These are phyloP conservation scores for Tricholauxania praeusta DNA, from an alignment of 2,888 invertebrate genomes.

Conservation along the genomic window DNA sequence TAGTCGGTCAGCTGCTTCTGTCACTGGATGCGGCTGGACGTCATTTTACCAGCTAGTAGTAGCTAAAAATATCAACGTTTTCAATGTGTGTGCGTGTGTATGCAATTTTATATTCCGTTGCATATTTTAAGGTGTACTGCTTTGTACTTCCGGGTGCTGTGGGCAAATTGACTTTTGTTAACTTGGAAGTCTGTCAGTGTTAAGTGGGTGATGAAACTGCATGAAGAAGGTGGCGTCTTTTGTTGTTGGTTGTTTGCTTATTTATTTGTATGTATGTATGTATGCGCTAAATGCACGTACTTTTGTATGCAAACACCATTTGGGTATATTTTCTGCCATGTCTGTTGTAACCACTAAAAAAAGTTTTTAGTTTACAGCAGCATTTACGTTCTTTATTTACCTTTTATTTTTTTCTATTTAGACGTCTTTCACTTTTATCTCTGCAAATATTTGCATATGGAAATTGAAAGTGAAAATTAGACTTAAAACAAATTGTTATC, in stretches of 20 bases:
- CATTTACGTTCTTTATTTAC: not conserved
- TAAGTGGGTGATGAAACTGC: not conserved
- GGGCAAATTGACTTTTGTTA: not conserved
- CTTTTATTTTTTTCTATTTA: not conserved
- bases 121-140: conserved; percentile 8
- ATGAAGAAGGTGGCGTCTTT: not conserved
- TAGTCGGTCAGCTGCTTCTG: conserved; percentile 22
- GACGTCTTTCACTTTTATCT: conserved; percentile 8
- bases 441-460: conserved; percentile 9
- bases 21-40: conserved; percentile 7
- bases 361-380: conserved; percentile 13
- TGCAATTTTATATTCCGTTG: not conserved
- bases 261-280: not conserved
- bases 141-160: conserved; percentile 3
- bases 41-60: conserved; percentile 5
- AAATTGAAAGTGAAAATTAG: too few relatives aligned
- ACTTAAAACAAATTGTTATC: too few relatives aligned
- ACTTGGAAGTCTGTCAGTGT: conserved; percentile 1
- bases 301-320: too few relatives aligned
- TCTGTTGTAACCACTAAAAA: not conserved
- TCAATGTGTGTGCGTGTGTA: not conserved
- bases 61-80: conserved; percentile 12
- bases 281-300: too few relatives aligned
- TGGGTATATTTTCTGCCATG: not conserved
- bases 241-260: not conserved